phyloP scores from a whole-genome alignment of 2,888 invertebrate genomes.

The Cataglyphis altisquamis region DNA sequence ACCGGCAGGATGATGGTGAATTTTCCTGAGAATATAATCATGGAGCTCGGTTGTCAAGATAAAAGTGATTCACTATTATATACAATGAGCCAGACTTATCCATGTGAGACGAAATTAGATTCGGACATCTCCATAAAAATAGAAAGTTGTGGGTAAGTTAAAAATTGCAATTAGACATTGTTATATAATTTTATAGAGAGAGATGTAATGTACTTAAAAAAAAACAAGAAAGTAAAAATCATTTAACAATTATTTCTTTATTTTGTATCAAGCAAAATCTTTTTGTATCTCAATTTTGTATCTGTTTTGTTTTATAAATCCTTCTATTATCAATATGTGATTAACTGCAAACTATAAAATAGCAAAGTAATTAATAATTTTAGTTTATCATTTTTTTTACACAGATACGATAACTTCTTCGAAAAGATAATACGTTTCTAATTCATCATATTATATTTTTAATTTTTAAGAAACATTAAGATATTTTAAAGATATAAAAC shows the following conservation, averaged over 20 bases:
- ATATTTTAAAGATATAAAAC: neutral
- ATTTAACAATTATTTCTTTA: neutral
- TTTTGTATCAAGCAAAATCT: neutral
- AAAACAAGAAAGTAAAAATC: neutral
- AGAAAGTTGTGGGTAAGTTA: constrained; percentile 83
- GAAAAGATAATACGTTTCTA: neutral
- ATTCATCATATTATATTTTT: neutral
- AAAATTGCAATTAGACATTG: constrained; percentile 1
- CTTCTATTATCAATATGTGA: neutral
- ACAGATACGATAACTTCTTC: neutral
- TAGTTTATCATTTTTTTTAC: neutral
- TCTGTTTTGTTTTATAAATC: neutral
- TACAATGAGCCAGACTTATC: constrained; percentile 79
- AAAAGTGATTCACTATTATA: constrained; percentile 75
- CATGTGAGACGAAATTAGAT: constrained; percentile 79
- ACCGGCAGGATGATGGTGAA: constrained; percentile 90
- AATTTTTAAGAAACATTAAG: neutral
- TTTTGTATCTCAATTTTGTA: neutral
- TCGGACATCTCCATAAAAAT: constrained; percentile 76
- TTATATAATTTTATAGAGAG: constrained; percentile 5
- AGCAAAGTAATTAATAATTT: neutral
- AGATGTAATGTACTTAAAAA: neutral
- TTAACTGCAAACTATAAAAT: neutral
- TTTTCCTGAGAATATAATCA: constrained; percentile 89
- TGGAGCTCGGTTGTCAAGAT: constrained; percentile 88